These are phyloP conservation scores for Aeoliscus strigatus DNA, from an alignment of 2,797 vertebrate genomes.

Conservation along the genomic window DNA sequence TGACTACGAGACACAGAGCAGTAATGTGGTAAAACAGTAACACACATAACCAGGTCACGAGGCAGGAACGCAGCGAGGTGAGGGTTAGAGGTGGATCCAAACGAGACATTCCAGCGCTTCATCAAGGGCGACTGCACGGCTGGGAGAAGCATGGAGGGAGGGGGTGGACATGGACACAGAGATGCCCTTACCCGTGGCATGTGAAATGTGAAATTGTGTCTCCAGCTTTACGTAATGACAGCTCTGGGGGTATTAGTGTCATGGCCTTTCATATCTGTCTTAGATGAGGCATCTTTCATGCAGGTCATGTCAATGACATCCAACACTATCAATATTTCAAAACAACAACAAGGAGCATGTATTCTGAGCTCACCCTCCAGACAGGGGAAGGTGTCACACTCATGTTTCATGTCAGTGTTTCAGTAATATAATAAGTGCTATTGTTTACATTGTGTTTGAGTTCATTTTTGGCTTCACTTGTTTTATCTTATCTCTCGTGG, in stretches of 20 bases:
- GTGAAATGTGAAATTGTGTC: conserved; percentile 27
- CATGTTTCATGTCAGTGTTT: no score
- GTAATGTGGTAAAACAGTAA: conserved; percentile 45
- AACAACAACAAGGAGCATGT: no score
- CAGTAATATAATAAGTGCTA: no score
- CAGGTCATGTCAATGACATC: conserved; percentile 19
- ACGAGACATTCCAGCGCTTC: conserved; percentile 27
- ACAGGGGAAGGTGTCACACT: neutral
- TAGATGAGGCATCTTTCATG: conserved; percentile 20
- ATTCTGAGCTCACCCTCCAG: neutral
- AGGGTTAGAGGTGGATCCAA: conserved; percentile 23
- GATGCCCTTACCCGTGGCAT: conserved; percentile 19
- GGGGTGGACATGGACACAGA: conserved; percentile 9
- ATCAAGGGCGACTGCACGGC: conserved; percentile 6
- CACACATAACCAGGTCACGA: conserved; percentile 22
- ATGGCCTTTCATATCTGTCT: conserved; percentile 30
- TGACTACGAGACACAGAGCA: conserved; percentile 23
- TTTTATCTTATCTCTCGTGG: conserved; percentile 24
- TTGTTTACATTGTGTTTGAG: neutral
- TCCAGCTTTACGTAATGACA: conserved; percentile 28
- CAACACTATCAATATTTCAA: neutral
- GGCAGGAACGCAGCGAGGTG: conserved; percentile 26
- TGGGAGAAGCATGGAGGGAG: conserved; percentile 8
- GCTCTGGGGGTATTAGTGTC: conserved; percentile 34
- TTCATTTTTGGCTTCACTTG: conserved; percentile 22